Evolutionary conservation across 2,797 vertebrate species (phyloP).

Genomic region (Eidolon dupreanum): DNA sequence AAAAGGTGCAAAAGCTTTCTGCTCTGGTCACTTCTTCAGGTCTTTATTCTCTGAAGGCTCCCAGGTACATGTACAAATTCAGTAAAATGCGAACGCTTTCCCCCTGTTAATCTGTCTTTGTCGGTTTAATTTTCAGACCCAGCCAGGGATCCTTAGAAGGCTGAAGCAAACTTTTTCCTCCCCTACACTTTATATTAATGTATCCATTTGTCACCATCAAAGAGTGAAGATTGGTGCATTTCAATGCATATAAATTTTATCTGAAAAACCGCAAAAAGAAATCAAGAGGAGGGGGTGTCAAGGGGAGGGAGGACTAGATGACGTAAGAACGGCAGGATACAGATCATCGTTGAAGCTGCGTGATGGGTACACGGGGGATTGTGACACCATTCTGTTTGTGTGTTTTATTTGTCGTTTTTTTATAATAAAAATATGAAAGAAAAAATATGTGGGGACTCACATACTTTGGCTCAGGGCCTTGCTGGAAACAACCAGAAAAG

Average conservation of each 20-base stretch:
- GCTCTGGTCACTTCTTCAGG: neutral
- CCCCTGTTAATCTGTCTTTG: neutral
- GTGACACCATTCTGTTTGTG: neutral
- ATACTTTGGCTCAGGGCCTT: neutral
- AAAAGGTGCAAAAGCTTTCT: neutral
- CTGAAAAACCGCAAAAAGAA: neutral
- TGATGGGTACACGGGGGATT: fast-evolving
- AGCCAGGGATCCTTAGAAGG: neutral
- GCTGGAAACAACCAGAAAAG: neutral
- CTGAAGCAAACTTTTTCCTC: neutral
- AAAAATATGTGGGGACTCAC: neutral
- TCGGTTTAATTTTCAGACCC: neutral
- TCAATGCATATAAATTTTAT: neutral
- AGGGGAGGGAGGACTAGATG: neutral
- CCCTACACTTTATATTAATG: neutral
- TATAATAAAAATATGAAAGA: neutral
- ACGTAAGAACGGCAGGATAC: neutral
- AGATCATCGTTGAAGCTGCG: too few species aligned
- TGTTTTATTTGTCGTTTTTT: neutral
- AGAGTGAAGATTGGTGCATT: neutral
- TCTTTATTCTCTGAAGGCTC: neutral
- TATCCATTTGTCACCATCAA: neutral
- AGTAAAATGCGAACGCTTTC: neutral
- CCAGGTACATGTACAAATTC: neutral
- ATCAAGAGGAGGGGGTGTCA: neutral